Percentiles rank a stretch among this genome's conserved stretches.
These are phyloP conservation scores for Malurus elegans DNA, from an alignment of 2,113 vertebrate genomes.

Conservation along the genomic window DNA sequence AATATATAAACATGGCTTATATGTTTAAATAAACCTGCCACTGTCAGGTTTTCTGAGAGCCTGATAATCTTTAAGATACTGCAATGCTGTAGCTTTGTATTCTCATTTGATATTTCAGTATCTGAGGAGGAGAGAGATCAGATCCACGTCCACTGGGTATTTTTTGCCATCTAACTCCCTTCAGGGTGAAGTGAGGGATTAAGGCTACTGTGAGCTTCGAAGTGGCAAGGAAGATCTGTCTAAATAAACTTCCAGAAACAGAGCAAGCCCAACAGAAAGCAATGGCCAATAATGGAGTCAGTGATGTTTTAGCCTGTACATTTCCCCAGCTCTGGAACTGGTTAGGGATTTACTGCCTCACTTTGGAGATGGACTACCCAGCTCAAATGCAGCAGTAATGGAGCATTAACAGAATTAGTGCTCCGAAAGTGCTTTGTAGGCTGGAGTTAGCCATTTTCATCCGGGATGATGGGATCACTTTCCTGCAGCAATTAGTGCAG, in stretches of 20 bases:
- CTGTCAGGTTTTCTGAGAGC: not conserved
- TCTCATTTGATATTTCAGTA: not conserved
- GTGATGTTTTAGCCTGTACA: not conserved
- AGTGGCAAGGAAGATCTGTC: not conserved
- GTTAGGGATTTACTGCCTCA: not conserved
- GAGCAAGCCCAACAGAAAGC: not conserved
- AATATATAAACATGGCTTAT: not conserved
- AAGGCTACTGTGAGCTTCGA: not conserved
- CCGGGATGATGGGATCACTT: conserved; percentile 25
- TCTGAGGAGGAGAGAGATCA: not conserved
- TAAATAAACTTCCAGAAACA: not conserved
- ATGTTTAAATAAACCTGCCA: not conserved
- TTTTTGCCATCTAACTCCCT: not conserved
- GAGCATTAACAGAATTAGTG: conserved; percentile 53
- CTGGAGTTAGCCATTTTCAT: conserved; percentile 14
- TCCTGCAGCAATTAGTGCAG: conserved; percentile 38
- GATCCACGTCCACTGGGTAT: fast-evolving
- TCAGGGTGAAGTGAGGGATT: not conserved
- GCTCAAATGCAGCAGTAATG: conserved; percentile 17
- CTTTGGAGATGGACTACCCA: not conserved
- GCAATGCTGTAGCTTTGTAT: not conserved
- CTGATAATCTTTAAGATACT: not conserved
- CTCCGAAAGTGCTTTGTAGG: conserved; percentile 2
- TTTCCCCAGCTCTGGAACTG: not conserved
- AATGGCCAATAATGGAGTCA: not conserved